Evolutionary conservation across 2,888 invertebrate species (phyloP).

Genomic region (Drosophila histrio): DNA sequence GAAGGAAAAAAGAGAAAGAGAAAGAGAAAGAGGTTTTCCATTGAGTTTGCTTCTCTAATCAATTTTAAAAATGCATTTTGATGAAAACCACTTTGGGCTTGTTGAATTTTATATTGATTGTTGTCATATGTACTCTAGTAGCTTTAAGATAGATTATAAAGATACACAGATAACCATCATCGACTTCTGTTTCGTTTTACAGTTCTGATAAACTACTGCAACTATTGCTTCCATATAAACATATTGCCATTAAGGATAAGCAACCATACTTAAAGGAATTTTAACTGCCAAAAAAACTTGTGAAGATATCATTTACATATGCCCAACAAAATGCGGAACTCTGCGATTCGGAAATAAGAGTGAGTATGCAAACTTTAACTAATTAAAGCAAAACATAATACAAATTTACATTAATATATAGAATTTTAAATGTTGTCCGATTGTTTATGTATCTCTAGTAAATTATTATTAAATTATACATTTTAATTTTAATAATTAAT

Average conservation of each 20-base stretch:
- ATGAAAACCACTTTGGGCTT: not conserved
- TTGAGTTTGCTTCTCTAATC: not conserved
- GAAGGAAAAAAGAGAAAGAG: not conserved
- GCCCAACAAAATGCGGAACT: slow-evolving; percentile 29
- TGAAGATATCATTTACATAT: slow-evolving; percentile 22
- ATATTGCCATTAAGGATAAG: slow-evolving; percentile 49
- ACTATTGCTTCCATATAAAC: slow-evolving; percentile 62
- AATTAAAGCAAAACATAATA: too few relatives aligned
- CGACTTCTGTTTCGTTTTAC: slow-evolving; percentile 7
- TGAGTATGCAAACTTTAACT: slow-evolving; percentile 21
- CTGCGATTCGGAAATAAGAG: slow-evolving; percentile 25
- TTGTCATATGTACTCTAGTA: not conserved
- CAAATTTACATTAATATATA: not conserved
- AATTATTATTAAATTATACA: too few relatives aligned
- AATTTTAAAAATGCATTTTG: slow-evolving; percentile 5
- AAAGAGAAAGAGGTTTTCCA: not conserved
- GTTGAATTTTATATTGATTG: not conserved
- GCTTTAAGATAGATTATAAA: not conserved
- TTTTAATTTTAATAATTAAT: too few relatives aligned
- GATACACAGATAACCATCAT: not conserved
- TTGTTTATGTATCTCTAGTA: too few relatives aligned
- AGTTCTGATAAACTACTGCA: slow-evolving; percentile 41
- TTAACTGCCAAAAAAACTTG: slow-evolving; percentile 36
- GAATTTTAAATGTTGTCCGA: not conserved
- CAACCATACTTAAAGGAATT: slow-evolving; percentile 24